Evolutionary conservation across 2,797 vertebrate genomes (phyloP).

Genomic region (Siniperca scherzeri): DNA sequence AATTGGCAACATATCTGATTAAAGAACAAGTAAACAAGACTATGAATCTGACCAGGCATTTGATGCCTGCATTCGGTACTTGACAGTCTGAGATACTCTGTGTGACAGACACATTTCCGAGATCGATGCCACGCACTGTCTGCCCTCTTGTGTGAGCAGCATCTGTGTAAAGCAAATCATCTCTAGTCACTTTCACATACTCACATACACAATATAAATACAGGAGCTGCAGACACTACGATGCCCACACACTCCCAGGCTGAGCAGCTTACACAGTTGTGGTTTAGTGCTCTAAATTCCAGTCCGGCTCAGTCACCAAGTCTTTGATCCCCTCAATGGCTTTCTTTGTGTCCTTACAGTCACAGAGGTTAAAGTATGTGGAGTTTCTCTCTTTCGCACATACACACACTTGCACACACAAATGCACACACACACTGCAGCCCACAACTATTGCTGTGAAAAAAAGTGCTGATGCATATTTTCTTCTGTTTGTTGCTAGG

Average conservation of each 20-base stretch:
- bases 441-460: constrained; percentile 36
- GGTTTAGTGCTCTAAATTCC: constrained; percentile 75
- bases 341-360: constrained; percentile 76
- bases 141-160: background rate
- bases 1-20: background rate
- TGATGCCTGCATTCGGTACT: background rate
- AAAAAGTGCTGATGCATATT: constrained; percentile 69
- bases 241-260: constrained; percentile 40
- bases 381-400: constrained; percentile 29
- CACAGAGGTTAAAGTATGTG: constrained; percentile 57
- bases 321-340: constrained; percentile 78
- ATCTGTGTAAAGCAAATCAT: constrained; percentile 7
- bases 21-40: background rate
- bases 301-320: constrained; percentile 64
- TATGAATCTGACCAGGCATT: background rate
- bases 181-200: background rate
- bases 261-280: constrained; percentile 66
- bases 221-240: constrained; percentile 27
- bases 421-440: constrained; percentile 20
- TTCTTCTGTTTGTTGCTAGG: constrained; percentile 67
- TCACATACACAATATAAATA: background rate
- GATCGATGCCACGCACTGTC: background rate
- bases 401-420: constrained; percentile 13
- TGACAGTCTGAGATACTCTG: background rate
- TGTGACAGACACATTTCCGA: background rate